Evolutionary conservation across 1,140 invertebrate genomes (phyloP).

Genomic region (Globodera ellingtonae): DNA sequence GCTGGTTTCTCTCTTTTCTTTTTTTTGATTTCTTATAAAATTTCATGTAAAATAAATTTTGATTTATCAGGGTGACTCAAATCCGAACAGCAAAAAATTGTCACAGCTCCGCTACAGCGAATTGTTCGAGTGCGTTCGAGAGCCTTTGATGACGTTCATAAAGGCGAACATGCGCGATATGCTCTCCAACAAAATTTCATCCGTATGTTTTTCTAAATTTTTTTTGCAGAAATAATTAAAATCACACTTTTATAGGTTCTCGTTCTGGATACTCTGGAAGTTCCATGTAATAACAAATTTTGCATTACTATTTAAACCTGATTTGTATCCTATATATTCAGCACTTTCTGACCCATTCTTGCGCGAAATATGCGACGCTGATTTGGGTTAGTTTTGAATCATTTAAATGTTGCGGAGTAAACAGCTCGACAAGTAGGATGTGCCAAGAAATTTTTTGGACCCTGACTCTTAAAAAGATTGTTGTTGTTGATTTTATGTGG

Average conservation of each 20-base stretch:
- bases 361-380: slow-evolving; percentile 34
- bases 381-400: slow-evolving; percentile 7
- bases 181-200: slow-evolving; percentile 46
- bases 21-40: not conserved
- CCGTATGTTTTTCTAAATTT: slow-evolving; percentile 39
- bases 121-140: slow-evolving; percentile 46
- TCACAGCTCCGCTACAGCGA: slow-evolving; percentile 36
- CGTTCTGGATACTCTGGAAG: slow-evolving; percentile 13
- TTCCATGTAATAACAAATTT: slow-evolving; percentile 2
- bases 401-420: too few relatives aligned
- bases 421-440: too few relatives aligned
- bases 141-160: slow-evolving; percentile 44
- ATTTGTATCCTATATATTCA: slow-evolving; percentile 15
- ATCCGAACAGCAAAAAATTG: slow-evolving; percentile 44
- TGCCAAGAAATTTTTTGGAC: too few relatives aligned
- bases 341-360: slow-evolving; percentile 34
- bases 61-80: slow-evolving; percentile 46
- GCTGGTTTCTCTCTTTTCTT: too few relatives aligned
- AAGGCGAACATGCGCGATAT: slow-evolving; percentile 53
- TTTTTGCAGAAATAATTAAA: not conserved
- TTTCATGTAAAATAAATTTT: not conserved
- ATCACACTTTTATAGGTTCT: not conserved
- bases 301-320: slow-evolving; percentile 3
- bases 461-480: too few relatives aligned
- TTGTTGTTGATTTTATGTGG: too few relatives aligned